Percentiles rank a stretch among this genome's conserved stretches.
These are phyloP conservation scores for Sycophaga agraensis DNA, from an alignment of 1,140 invertebrate species.

Conservation along the genomic window DNA sequence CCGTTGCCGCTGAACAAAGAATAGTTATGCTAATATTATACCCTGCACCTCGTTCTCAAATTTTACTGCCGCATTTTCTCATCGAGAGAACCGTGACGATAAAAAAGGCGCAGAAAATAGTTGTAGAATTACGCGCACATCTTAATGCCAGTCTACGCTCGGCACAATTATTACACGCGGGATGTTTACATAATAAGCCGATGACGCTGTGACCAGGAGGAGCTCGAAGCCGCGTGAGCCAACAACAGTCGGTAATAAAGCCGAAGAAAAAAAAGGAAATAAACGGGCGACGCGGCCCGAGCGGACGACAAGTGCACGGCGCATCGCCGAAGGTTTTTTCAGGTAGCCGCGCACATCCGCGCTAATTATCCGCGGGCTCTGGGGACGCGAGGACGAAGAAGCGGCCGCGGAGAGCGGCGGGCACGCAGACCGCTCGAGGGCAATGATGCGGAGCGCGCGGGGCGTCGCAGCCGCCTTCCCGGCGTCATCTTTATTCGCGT, in stretches of 20 bases:
- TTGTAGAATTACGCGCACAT: conserved; percentile 3
- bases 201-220: not conserved
- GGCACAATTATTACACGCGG: not conserved
- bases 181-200: conserved; percentile 6
- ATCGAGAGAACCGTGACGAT: not conserved
- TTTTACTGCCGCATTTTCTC: conserved; percentile 5
- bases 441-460: not conserved
- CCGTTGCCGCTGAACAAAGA: not conserved
- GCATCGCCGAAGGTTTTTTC: not conserved
- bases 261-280: conserved; percentile 4
- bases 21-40: not conserved
- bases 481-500: not conserved
- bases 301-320: not conserved
- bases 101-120: conserved; percentile 4
- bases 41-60: not conserved
- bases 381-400: not conserved
- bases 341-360: too few species aligned
- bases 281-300: not conserved
- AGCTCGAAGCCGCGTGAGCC: not conserved
- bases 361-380: not conserved
- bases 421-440: too few species aligned
- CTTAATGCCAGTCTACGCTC: conserved; percentile 1
- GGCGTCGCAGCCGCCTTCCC: not conserved
- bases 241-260: not conserved
- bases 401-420: too few species aligned